A percentile compares a stretch with the other conserved stretches of the same genome.
phyloP scores from a whole-genome alignment of 2,888 invertebrate species.

The Hermaeophaga mercurialis region DNA sequence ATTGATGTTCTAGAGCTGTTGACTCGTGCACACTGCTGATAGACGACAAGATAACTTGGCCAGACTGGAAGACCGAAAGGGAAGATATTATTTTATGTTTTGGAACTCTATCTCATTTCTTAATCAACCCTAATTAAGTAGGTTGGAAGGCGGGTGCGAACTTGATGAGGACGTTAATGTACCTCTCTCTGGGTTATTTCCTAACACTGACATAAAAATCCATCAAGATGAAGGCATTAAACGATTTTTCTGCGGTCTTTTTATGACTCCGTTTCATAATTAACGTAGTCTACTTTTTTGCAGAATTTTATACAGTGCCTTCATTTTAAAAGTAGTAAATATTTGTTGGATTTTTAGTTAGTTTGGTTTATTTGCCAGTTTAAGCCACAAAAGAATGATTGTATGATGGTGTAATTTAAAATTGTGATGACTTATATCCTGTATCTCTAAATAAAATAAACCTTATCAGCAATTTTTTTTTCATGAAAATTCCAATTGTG shows the following conservation, averaged over 20 bases:
- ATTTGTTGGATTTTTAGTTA: too few relatives aligned
- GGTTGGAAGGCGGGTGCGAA: constrained; percentile 24
- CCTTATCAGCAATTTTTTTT: too few relatives aligned
- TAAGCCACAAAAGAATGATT: too few relatives aligned
- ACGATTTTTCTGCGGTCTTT: background rate
- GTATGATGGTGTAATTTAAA: too few relatives aligned
- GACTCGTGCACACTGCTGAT: constrained; percentile 24
- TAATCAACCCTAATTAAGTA: constrained; percentile 30
- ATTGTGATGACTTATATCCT: too few relatives aligned
- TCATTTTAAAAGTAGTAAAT: too few relatives aligned
- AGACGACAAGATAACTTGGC: constrained; percentile 15
- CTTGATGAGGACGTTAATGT: constrained; percentile 25
- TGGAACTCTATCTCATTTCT: constrained; percentile 25
- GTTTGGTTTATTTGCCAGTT: too few relatives aligned
- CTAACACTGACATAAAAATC: constrained; percentile 31
- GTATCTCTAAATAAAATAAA: too few relatives aligned
- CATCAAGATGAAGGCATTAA: constrained; percentile 2
- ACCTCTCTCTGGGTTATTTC: constrained; percentile 9
- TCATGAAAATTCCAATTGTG: too few relatives aligned
- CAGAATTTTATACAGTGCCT: background rate
- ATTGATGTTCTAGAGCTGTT: constrained; percentile 23
- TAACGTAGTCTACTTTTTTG: too few relatives aligned
- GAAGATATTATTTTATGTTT: constrained; percentile 30
- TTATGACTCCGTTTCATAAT: too few relatives aligned
- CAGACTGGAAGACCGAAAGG: constrained; percentile 24